Evolutionary conservation across 2,113 vertebrate species (phyloP).

Genomic region (Brienomyrus brachyistius): DNA sequence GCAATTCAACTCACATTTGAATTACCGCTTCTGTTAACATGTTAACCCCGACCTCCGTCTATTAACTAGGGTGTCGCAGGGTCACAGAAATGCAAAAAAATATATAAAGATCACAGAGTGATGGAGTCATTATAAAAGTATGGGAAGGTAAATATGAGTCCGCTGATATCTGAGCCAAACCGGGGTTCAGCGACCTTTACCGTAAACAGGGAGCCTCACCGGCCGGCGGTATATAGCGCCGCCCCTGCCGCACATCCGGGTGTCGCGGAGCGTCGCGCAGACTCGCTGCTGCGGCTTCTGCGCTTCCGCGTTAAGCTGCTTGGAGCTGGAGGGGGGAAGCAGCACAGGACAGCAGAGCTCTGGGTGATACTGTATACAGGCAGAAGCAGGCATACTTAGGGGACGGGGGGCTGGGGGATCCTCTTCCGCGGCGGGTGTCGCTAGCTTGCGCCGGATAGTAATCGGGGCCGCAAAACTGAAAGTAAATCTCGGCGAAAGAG

Average conservation of each 20-base stretch:
- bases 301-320: constrained; percentile 59
- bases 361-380: constrained; percentile 29
- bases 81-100: background rate
- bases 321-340: constrained; percentile 29
- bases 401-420: constrained; percentile 24
- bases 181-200: background rate
- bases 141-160: background rate
- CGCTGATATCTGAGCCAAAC: background rate
- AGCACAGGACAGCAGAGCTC: constrained; percentile 42
- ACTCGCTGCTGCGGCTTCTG: constrained; percentile 41
- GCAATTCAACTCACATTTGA: background rate
- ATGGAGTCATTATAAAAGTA: background rate
- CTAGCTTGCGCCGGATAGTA: background rate
- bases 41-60: background rate
- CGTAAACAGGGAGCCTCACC: background rate
- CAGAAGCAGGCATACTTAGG: constrained; percentile 37
- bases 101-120: background rate
- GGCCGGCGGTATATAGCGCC: background rate
- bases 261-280: constrained; percentile 3
- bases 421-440: background rate
- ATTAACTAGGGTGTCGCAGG: background rate
- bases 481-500: background rate
- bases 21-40: background rate
- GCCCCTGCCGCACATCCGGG: constrained; percentile 17
- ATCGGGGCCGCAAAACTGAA: background rate